These are phyloP conservation scores for Lithophane leautieri DNA, from an alignment of 2,888 invertebrate genomes.

Conservation along the genomic window DNA sequence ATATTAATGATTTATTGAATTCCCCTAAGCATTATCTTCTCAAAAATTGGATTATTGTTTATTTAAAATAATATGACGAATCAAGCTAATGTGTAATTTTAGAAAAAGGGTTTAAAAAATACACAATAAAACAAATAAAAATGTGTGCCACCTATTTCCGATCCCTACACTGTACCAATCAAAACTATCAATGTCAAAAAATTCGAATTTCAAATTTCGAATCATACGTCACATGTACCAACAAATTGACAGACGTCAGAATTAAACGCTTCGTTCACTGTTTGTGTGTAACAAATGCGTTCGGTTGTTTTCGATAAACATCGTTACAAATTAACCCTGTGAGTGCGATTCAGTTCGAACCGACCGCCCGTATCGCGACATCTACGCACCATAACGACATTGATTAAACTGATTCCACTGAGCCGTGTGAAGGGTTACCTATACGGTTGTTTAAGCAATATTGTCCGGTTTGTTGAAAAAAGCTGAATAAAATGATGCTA, in stretches of 20 bases:
- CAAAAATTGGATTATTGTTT: not conserved
- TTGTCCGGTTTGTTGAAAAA: slow-evolving; percentile 22
- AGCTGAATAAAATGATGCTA: not conserved
- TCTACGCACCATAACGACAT: slow-evolving; percentile 80
- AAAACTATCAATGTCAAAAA: slow-evolving; percentile 53
- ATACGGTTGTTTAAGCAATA: slow-evolving; percentile 59
- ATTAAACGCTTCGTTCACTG: slow-evolving; percentile 73
- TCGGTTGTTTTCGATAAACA: slow-evolving; percentile 76
- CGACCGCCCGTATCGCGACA: slow-evolving; percentile 76
- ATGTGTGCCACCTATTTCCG: slow-evolving; percentile 4
- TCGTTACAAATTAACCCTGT: slow-evolving; percentile 85
- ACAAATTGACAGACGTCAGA: slow-evolving; percentile 78
- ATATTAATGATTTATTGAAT: slow-evolving; percentile 3
- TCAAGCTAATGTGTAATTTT: not conserved
- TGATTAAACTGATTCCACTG: slow-evolving; percentile 80
- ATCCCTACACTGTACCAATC: slow-evolving; percentile 33
- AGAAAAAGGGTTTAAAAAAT: not conserved
- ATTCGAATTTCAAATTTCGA: slow-evolving; percentile 50
- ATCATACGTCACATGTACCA: slow-evolving; percentile 65
- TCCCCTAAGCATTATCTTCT: not conserved
- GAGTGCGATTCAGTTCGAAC: slow-evolving; percentile 67
- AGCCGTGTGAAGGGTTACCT: slow-evolving; percentile 68
- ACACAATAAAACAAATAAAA: not conserved
- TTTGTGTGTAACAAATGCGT: slow-evolving; percentile 78
- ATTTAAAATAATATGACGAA: not conserved